Conservation (phyloP, 1,140 invertebrate genomes). For the Drosophila oshimai region DNA sequence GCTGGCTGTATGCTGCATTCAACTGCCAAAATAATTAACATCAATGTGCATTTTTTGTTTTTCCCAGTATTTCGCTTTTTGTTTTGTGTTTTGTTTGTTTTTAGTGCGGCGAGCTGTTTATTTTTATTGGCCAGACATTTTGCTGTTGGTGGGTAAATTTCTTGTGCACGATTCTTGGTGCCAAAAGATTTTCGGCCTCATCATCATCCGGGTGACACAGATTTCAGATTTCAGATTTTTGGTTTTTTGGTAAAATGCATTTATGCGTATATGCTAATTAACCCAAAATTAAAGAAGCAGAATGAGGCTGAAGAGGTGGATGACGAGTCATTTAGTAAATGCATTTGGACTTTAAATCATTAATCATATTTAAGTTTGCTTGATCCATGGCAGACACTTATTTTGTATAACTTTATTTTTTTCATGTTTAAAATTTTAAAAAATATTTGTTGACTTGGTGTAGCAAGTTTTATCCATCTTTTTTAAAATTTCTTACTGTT, state of each 20-base stretch:
- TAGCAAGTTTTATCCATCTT: too few species aligned
- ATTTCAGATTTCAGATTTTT: slow-evolving; percentile 7
- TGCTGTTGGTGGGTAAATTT: slow-evolving; percentile 11
- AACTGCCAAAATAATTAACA: slow-evolving; percentile 67
- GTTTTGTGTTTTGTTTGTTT: not conserved
- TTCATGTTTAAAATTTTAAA: too few species aligned
- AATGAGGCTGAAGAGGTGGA: slow-evolving; percentile 18
- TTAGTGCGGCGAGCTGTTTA: slow-evolving; percentile 14
- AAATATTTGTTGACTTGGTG: too few species aligned
- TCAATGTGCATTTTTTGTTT: slow-evolving; percentile 38
- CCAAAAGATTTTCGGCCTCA: slow-evolving; percentile 18
- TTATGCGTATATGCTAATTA: slow-evolving; percentile 40
- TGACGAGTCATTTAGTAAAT: slow-evolving; percentile 16
- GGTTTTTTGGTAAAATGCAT: slow-evolving; percentile 33
- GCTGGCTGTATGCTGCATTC: slow-evolving; percentile 19
- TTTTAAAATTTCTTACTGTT: too few species aligned
- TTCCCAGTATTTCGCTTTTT: slow-evolving; percentile 9
- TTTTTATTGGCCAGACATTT: slow-evolving; percentile 36
- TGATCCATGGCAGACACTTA: not conserved
- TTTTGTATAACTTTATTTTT: too few species aligned
- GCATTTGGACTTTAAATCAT: not conserved
- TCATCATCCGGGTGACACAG: slow-evolving; percentile 21
- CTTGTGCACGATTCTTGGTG: slow-evolving; percentile 18
- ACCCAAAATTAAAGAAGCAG: slow-evolving; percentile 28
- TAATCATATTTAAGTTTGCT: slow-evolving; percentile 5